phyloP scores from a whole-genome alignment of 1,140 invertebrate genomes.

The Propsilocerus akamusi region DNA sequence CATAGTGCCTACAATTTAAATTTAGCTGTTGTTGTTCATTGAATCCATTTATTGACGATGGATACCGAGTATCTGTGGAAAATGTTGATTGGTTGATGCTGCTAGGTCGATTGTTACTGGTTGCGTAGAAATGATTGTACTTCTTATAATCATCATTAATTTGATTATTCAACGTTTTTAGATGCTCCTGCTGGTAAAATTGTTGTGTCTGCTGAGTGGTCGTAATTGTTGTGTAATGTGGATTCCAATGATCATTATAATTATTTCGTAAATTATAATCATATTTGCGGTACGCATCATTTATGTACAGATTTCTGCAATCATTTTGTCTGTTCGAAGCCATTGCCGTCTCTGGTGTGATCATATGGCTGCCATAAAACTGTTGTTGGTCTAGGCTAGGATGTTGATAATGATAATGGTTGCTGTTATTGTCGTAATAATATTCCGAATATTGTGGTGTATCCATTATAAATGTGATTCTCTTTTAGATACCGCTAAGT shows the following conservation, averaged over 20 bases:
- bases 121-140: not conserved
- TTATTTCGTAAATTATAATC: conserved; percentile 2
- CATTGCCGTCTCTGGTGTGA: too few species aligned
- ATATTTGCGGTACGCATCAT: not conserved
- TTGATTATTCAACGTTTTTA: not conserved
- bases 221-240: not conserved
- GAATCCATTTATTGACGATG: too few species aligned
- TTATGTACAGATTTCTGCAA: not conserved
- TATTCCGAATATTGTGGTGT: not conserved
- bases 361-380: too few species aligned
- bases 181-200: not conserved
- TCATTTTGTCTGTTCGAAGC: not conserved
- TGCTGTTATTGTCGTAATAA: not conserved
- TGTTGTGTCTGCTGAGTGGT: not conserved
- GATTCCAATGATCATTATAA: conserved; percentile 1
- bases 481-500: not conserved
- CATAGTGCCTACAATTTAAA: not conserved
- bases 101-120: not conserved
- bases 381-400: not conserved
- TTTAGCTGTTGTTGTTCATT: not conserved
- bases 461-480: not conserved
- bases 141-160: not conserved
- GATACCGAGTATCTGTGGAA: too few species aligned
- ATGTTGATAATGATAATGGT: not conserved
- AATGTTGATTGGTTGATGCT: too few species aligned